A percentile compares a stretch with the other conserved stretches of the same genome.
phyloP scores from a whole-genome alignment of 2,797 vertebrate genomes.

The Gymnothorax javanicus region DNA sequence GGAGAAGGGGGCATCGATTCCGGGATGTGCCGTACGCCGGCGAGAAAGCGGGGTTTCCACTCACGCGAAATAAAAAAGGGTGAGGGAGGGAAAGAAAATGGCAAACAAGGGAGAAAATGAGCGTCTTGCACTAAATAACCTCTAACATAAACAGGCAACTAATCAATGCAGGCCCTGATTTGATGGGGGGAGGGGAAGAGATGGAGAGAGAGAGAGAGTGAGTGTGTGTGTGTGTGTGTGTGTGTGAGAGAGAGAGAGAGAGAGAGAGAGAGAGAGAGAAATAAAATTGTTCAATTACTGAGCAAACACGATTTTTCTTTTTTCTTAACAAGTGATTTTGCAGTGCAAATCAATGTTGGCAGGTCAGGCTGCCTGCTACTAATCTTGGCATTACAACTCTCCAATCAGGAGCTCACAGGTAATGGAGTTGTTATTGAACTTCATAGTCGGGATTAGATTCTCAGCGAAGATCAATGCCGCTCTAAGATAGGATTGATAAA shows the following conservation, averaged over 20 bases:
- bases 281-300: slow-evolving; percentile 96
- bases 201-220: slow-evolving; percentile 66
- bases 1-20: slow-evolving; percentile 84
- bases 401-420: slow-evolving; percentile 96
- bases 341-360: slow-evolving; percentile 99
- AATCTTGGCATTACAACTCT: slow-evolving; percentile 98
- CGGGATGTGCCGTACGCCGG: slow-evolving; percentile 71
- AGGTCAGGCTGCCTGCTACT: slow-evolving; percentile 96
- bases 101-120: slow-evolving; percentile 77
- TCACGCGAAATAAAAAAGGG: slow-evolving; percentile 77
- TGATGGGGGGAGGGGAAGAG: slow-evolving; percentile 68
- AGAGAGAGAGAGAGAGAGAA: slow-evolving; percentile 74
- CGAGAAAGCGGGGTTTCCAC: slow-evolving; percentile 71
- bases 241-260: slow-evolving; percentile 59
- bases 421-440: slow-evolving; percentile 99
- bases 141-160: slow-evolving; percentile 90
- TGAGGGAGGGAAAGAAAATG: slow-evolving; percentile 52
- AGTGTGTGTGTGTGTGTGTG: slow-evolving; percentile 23
- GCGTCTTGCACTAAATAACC: slow-evolving; percentile 76
- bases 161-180: slow-evolving; percentile 85
- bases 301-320: slow-evolving; percentile 87
- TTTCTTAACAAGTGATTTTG: slow-evolving; percentile 96
- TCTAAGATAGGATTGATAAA: slow-evolving; percentile 98
- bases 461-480: slow-evolving; percentile 96
- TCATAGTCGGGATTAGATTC: slow-evolving; percentile 99